A percentile compares a stretch with the other conserved stretches of the same genome.
These are phyloP conservation scores for Carpatolechia fugitivella DNA, from an alignment of 2,888 invertebrate genomes.

Conservation along the genomic window DNA sequence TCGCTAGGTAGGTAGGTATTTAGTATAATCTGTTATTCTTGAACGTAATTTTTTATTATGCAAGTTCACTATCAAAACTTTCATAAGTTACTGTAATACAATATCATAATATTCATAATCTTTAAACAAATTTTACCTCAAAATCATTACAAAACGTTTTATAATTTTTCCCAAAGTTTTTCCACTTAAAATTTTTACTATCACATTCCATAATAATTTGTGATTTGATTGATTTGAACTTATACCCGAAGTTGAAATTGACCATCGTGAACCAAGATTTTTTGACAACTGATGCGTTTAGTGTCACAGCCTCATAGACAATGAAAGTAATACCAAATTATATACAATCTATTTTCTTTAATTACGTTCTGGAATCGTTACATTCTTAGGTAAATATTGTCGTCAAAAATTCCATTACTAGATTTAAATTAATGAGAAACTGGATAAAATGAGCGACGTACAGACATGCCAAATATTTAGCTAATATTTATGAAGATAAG, in stretches of 20 bases:
- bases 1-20: conserved; percentile 14
- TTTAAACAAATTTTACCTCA: conserved; percentile 35
- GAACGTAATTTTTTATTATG: neutral
- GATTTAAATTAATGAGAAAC: too few species aligned
- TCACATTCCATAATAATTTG: conserved; percentile 6
- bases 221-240: neutral
- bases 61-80: conserved; percentile 3
- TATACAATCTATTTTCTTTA: neutral
- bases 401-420: neutral
- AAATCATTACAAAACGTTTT: conserved; percentile 40
- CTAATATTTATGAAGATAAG: neutral
- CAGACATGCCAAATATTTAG: neutral
- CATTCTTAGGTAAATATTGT: neutral
- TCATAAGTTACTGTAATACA: neutral
- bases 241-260: neutral
- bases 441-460: too few species aligned
- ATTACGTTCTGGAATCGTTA: neutral
- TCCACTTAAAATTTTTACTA: conserved; percentile 12
- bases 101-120: neutral
- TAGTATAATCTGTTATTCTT: neutral
- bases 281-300: neutral
- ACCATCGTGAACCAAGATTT: conserved; percentile 1
- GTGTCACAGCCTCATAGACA: neutral
- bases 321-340: neutral
- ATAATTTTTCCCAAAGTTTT: conserved; percentile 35